Base-by-base conservation (phyloP, 1,140 invertebrate genomes). In the Drosophila auraria region DNA sequence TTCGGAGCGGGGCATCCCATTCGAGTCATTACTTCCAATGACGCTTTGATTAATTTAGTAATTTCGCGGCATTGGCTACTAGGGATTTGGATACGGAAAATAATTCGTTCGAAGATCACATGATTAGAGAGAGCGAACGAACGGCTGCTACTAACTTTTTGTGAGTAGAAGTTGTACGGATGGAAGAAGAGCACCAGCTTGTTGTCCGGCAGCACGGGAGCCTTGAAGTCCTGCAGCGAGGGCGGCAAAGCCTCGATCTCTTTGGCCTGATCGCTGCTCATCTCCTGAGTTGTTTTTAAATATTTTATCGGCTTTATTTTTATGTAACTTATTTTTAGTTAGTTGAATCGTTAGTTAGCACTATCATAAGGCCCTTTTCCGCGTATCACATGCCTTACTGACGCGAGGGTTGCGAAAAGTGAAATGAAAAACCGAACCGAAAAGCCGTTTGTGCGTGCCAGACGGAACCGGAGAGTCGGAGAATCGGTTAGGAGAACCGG, bases 91-190 rank as follows among this genome's bases (percentile, higher is more conserved):
- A 54, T 53, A 17, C 14, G 50, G 61, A 17, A 65, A 61, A 33
- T 65, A 38, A 40, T 68, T 45, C 54, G 44, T 30, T 59, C 61
- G 27, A 23, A 79, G 70, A 79, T 89, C 78, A 82, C 80, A 84
- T 86, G 79, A 93, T 65, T 87, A 75, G 61, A 14, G 53, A 38
- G 53, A n/a, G 33, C 53, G 33, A 40, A 17, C 53, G 33, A 40
- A 17, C 54, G 54, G 66, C 14, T 51, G 9, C 20, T 42, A 89
- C 91, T 80, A 94, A 96, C 96, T 95, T 96, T 96, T 94, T 96
- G 96, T 8, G 96, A 96, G 91, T 96, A 96, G 92, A 95, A 96
- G 71, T 96, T 96, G 84, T 96, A 95, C 44, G 95, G 95, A 93
- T 96, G 95, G 79, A 95, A 95, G 91, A 96, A 96, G 25, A 96